Base-by-base conservation (phyloP, 2,797 vertebrate genomes). In the Sebastes taczanowskii region DNA sequence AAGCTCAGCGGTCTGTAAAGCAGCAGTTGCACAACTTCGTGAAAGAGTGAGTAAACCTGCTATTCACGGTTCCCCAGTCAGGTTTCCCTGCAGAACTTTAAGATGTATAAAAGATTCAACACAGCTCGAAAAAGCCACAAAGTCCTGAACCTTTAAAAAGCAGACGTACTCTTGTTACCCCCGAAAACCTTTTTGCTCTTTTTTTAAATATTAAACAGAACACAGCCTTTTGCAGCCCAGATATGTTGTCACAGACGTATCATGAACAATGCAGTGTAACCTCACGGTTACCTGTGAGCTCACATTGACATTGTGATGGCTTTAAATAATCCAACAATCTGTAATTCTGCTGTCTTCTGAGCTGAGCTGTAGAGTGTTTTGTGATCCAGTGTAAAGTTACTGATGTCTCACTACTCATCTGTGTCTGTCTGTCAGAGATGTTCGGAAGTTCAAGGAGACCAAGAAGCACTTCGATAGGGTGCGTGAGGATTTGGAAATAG, bases 381-480 rank as follows among this genome's bases (percentile, higher is more conserved):
- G 27, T 32, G 25, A 49, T 38, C 13, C n/a, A 2, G n/a, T 69
- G 6, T 25, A 1, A 61, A 22, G 32, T 14, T 2, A 1, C 4
- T n/a, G 7, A 29, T 7, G 10, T 76, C 23, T 73, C 14, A 4
- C 63, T 70, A 16, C 23, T 66, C 4, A 0, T 64, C 11, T 69
- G 29, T 73, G 67, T 75, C 27, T 73, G 67, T 75, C 27, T 30
- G 62, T 55, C 94, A 99, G 98, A 67, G 98, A 99, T 0, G 98
- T 99, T 10, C 91, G 98, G 11, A 98, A 98, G 84, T 99, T 99
- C 94, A 99, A 99, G 92, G 98, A 99, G 85, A 99, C 97, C 6
- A 99, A 99, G 95, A 99, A 99, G 93, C 97, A 99, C 87, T 99
- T 99, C 2, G 98, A 99, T 81, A 95, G 95, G 56, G 97, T 99